Evolutionary conservation across 2,888 invertebrate species (phyloP).

Genomic region (Ormyrus rosae): DNA sequence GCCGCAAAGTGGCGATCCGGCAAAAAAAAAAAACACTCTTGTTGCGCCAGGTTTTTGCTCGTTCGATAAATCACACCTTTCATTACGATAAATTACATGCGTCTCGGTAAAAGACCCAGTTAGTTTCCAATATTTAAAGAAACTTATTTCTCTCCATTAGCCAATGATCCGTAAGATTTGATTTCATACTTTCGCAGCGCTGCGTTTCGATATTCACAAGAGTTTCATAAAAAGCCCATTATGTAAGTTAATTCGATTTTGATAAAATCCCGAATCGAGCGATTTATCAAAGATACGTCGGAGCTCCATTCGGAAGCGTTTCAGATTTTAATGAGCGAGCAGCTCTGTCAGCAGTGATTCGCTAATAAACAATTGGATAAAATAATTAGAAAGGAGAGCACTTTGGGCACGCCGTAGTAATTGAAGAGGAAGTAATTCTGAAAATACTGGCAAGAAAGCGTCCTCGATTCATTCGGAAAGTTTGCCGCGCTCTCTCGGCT

Average conservation of each 20-base stretch:
- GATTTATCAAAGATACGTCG: not conserved
- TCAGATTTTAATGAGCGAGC: too few relatives aligned
- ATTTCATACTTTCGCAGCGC: too few relatives aligned
- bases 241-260: not conserved
- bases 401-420: constrained; percentile 23
- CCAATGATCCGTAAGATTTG: constrained; percentile 16
- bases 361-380: constrained; percentile 37
- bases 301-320: too few relatives aligned
- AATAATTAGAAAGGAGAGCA: constrained; percentile 41
- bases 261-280: not conserved
- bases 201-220: not conserved
- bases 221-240: not conserved
- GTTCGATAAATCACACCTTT: not conserved
- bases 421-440: constrained; percentile 51
- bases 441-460: constrained; percentile 40
- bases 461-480: constrained; percentile 50
- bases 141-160: constrained; percentile 20
- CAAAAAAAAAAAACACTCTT: constrained; percentile 15
- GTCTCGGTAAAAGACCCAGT: constrained; percentile 27
- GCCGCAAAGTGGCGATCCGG: not conserved
- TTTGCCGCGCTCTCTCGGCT: constrained; percentile 31
- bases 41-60: constrained; percentile 20
- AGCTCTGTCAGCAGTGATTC: not conserved
- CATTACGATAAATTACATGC: constrained; percentile 20
- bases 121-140: constrained; percentile 12